phyloP scores from a whole-genome alignment of 2,113 vertebrate species.

The Neolamprologus ventralis region DNA sequence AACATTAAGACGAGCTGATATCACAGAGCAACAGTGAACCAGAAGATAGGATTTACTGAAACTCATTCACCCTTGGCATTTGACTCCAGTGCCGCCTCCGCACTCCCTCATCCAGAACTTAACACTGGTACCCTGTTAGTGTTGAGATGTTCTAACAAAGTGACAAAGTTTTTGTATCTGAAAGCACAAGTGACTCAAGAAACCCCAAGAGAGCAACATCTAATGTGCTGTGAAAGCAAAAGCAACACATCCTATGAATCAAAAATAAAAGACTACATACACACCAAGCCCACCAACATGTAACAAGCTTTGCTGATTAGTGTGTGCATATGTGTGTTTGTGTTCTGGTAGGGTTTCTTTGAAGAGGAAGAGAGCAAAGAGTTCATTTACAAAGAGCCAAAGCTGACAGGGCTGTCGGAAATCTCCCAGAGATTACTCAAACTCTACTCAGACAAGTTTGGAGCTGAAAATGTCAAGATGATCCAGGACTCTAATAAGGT shows the following conservation, averaged over 20 bases:
- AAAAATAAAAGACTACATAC: background rate
- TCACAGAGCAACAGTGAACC: background rate
- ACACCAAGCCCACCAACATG: background rate
- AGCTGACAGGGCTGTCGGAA: constrained; percentile 94
- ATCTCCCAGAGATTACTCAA: constrained; percentile 95
- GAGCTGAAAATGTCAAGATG: constrained; percentile 96
- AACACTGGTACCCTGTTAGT: background rate
- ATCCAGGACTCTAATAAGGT: constrained; percentile 99
- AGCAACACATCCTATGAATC: background rate
- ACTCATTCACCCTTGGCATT: constrained; percentile 25
- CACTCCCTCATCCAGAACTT: constrained; percentile 12
- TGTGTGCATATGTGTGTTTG: constrained; percentile 4
- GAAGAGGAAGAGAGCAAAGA: constrained; percentile 98
- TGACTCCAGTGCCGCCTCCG: background rate
- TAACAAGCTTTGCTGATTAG: background rate
- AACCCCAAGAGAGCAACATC: background rate
- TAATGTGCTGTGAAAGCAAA: background rate
- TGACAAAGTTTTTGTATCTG: background rate
- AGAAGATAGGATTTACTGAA: background rate
- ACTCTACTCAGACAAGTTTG: constrained; percentile 97
- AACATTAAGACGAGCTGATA: background rate
- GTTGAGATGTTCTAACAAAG: constrained; percentile 30
- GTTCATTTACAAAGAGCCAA: constrained; percentile 98
- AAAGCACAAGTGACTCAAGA: background rate
- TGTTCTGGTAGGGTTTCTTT: constrained; percentile 84